Evolutionary conservation across 2,113 vertebrate genomes (phyloP), one percentile per base, ranked within the genome.

Genomic region (Trogon melanurus): DNA sequence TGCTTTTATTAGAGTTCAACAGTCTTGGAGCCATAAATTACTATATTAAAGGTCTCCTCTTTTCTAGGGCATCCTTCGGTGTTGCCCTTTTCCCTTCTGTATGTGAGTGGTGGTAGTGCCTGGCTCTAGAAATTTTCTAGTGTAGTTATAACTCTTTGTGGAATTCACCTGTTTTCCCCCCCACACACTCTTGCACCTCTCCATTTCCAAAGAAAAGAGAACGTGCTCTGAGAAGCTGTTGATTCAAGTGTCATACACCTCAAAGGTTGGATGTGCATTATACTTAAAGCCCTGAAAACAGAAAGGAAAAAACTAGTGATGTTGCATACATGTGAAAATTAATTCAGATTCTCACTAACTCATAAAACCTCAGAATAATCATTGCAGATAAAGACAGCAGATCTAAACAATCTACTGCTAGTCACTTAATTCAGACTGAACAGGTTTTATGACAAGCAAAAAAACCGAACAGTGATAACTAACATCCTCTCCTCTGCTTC

Each of bases 11-110:
- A 48, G 18, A 53, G 26, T 85, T 93, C 16, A 66, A 3, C 19
- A 5, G 27, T 64, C 60, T 60, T 56, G 19, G 32, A 36, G 14
- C 32, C 1, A 4, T 22, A 11, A 79, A n/a, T 79, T 60, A 51
- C 21, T 45, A 18, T 4, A 21, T 3, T 11, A 2, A 88, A 70
- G 7, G 10, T 70, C 12, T 85, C 16, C 4, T 10, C 5, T 85
- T 79, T 62, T 44, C 18, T 79, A 29, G 54, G 32, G 4, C 0
- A 0, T 44, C 8, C 5, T 3, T 44, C 47, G 3, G 1, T 53
- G 5, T 62, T 85, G 30, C 81, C 11, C 5, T 4, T 66, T 38
- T 56, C 25, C 29, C 9, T 48, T 45, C n/a, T 58, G 19, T 41
- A 21, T 11, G 9, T 64, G 30, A 88, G 8, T 12, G 11, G 6